Base-by-base conservation (phyloP, 2,113 vertebrate species). In the Brienomyrus longianalis region DNA sequence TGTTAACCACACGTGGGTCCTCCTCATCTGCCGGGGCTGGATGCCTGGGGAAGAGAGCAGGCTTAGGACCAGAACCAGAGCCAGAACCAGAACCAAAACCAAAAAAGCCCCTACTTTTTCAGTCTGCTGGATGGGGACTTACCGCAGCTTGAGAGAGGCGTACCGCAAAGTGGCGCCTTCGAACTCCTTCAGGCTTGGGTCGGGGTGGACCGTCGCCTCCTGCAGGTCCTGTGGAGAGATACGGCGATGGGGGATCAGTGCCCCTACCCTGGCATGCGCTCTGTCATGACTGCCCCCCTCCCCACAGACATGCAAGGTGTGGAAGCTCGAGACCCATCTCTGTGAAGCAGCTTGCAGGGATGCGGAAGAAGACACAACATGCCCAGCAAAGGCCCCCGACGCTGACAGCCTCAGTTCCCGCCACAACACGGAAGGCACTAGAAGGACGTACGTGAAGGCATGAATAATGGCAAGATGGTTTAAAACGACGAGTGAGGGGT, bases 151-250 rank as follows among this genome's bases (percentile, higher is more conserved):
- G 70, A 90, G 87, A 10, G 98, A 98, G 31, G 98, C 98, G 84
- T 99, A 99, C 90, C 98, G 98, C 9, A 99, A 94, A 0, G 98
- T 99, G 1, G 98, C 98, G 91, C 97, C 97, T 95, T 98, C 97
- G 92, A 98, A 99, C 45, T 98, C 98, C 94, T 99, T 98, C 85
- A 98, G 96, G 93, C 98, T 99, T 89, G 98, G 97, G 90, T 98
- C 98, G 5, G 97, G 97, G 91, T 98, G 97, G 89, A 98, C 97
- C 3, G 98, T 97, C 91, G 98, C 97, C 90, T 97, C 98, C 35
- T 98, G 98, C 88, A 98, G 94, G 91, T 98, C 97, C 98, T 99
- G 92, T 56, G 94, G 52, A 89, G 91, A 94, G 0, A 94, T 13
- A 92, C 95, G 7, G 90, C 66, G 93, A 31, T 10, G 56, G 13